Evolutionary conservation across 1,140 invertebrate genomes (phyloP).

Genomic region (Drosophila simulans): DNA sequence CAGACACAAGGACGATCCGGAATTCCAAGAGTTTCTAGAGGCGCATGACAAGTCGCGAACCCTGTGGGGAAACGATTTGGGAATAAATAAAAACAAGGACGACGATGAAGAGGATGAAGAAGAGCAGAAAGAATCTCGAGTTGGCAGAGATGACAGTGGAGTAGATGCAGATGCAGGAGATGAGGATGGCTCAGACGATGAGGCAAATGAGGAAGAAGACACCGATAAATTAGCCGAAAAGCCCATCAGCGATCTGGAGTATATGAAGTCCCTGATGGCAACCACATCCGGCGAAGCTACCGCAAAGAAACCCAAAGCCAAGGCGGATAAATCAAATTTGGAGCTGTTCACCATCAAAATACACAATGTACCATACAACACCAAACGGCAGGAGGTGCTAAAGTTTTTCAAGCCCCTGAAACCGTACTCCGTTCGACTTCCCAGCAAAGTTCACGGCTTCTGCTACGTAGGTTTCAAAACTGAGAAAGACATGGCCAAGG

Average conservation of each 20-base stretch:
- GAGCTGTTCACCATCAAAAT: slow-evolving; percentile 86
- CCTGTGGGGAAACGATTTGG: slow-evolving; percentile 90
- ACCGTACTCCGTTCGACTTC: slow-evolving; percentile 91
- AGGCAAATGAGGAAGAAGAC: slow-evolving; percentile 63
- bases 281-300: slow-evolving; percentile 53
- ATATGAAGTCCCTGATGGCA: slow-evolving; percentile 87
- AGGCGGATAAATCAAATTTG: slow-evolving; percentile 65
- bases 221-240: slow-evolving; percentile 87
- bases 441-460: slow-evolving; percentile 91
- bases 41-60: slow-evolving; percentile 89
- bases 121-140: slow-evolving; percentile 27
- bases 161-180: slow-evolving; percentile 68
- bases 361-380: slow-evolving; percentile 80
- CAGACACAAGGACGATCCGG: slow-evolving; percentile 94
- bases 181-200: slow-evolving; percentile 37
- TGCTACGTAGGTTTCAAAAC: slow-evolving; percentile 96
- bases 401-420: slow-evolving; percentile 93
- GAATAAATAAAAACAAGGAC: slow-evolving; percentile 59
- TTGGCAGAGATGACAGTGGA: slow-evolving; percentile 35
- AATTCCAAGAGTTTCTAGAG: slow-evolving; percentile 95
- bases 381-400: slow-evolving; percentile 76
- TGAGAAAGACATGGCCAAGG: slow-evolving; percentile 92
- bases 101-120: slow-evolving; percentile 82
- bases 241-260: slow-evolving; percentile 90
- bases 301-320: slow-evolving; percentile 27